phyloP scores from a whole-genome alignment of 2,113 vertebrate species.

The Fregetta grallaria region DNA sequence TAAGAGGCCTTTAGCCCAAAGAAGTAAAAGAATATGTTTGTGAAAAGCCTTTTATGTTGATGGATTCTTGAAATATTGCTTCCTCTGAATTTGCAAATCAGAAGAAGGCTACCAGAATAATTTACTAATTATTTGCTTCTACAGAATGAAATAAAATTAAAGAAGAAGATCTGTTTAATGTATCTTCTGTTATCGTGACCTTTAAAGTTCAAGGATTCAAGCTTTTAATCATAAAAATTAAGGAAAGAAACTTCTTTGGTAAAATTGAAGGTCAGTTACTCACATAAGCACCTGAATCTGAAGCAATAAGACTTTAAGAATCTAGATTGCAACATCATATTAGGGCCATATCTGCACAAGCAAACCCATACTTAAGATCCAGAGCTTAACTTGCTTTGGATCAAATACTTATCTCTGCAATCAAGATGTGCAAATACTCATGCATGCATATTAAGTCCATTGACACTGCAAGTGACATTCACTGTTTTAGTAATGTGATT shows the following conservation, averaged over 20 bases:
- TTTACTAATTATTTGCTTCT: background rate
- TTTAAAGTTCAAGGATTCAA: background rate
- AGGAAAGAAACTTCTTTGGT: background rate
- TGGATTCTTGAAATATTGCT: background rate
- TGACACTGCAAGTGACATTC: background rate
- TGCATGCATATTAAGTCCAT: background rate
- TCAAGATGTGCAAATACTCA: background rate
- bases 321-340: background rate
- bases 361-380: background rate
- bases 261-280: background rate
- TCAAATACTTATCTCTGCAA: background rate
- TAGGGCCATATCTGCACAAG: background rate
- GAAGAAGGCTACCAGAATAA: background rate
- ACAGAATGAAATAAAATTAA: background rate
- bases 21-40: background rate
- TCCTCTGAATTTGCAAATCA: background rate
- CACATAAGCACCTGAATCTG: background rate
- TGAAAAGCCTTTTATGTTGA: background rate
- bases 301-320: background rate
- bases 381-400: background rate
- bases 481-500: background rate
- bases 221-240: background rate
- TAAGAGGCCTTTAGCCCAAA: background rate
- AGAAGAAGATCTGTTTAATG: background rate
- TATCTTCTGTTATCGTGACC: background rate